These are phyloP conservation scores for Orthosia gothica DNA, from an alignment of 2,888 invertebrate species.

Conservation along the genomic window DNA sequence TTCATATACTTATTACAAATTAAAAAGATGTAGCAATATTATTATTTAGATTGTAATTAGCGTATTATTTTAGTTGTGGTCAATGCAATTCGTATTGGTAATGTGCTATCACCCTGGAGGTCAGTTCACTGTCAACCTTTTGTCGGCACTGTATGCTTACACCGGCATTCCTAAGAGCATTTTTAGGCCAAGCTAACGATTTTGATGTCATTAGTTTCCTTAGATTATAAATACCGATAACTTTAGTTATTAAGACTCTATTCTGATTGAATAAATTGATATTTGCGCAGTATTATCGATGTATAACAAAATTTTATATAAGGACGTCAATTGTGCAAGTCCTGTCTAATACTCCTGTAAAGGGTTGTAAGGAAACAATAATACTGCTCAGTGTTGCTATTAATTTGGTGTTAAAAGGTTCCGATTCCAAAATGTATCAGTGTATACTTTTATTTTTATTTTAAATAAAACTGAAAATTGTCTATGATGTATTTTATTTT, in stretches of 20 bases:
- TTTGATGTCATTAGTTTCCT: constrained; percentile 64
- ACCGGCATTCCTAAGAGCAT: constrained; percentile 81
- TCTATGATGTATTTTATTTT: constrained; percentile 64
- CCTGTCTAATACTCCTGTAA: constrained; percentile 7
- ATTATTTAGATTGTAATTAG: constrained; percentile 69
- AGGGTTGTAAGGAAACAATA: constrained; percentile 37
- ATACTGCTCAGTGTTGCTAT: constrained; percentile 64
- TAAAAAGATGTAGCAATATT: constrained; percentile 69
- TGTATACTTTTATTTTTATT: constrained; percentile 64
- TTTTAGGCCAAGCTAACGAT: constrained; percentile 77
- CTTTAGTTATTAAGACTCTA: constrained; percentile 74
- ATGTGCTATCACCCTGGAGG: constrained; percentile 44
- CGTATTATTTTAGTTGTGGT: constrained; percentile 61
- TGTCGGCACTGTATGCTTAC: constrained; percentile 74
- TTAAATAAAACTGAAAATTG: constrained; percentile 62
- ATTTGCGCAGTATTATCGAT: constrained; percentile 61
- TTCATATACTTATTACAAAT: constrained; percentile 56
- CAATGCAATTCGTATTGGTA: constrained; percentile 55
- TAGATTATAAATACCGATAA: constrained; percentile 64
- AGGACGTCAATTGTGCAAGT: constrained; percentile 11
- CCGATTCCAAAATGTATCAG: constrained; percentile 65
- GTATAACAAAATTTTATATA: constrained; percentile 30
- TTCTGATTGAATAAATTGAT: constrained; percentile 62
- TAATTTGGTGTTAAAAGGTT: constrained; percentile 53
- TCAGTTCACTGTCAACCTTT: constrained; percentile 69